These are phyloP conservation scores for Mnemiopsis leidyi DNA, from an alignment of 37 sponge, comb jelly and placozoan genomes.

Conservation along the genomic window DNA sequence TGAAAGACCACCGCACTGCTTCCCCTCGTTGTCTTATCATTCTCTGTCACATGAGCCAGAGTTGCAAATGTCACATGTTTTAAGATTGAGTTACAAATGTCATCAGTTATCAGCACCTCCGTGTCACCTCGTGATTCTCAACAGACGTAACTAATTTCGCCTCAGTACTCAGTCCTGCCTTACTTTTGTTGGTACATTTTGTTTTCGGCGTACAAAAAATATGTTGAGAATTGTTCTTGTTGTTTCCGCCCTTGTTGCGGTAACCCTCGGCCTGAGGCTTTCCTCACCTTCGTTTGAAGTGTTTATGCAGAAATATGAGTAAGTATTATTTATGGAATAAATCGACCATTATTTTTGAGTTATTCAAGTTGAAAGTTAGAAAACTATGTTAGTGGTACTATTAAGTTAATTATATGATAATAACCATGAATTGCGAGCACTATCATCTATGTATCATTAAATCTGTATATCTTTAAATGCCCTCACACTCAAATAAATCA, in stretches of 20 bases:
- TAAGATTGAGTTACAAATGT: neutral
- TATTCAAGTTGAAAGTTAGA: neutral
- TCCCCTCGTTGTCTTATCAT: too few species aligned
- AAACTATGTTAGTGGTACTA: too few species aligned
- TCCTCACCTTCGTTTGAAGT: slow-evolving; percentile 26
- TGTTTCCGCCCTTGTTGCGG: neutral
- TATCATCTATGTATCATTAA: too few species aligned
- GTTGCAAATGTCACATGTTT: neutral
- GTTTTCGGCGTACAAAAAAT: neutral
- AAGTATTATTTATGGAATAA: too few species aligned
- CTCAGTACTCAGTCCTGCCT: neutral
- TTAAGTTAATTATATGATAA: too few species aligned
- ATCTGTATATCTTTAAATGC: too few species aligned
- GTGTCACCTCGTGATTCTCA: neutral
- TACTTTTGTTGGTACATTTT: neutral
- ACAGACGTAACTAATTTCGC: neutral
- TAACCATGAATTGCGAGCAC: too few species aligned
- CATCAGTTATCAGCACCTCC: neutral
- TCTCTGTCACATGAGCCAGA: too few species aligned
- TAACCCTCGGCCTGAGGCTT: neutral
- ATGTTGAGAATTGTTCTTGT: slow-evolving; percentile 21
- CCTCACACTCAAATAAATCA: too few species aligned
- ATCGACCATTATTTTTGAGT: neutral
- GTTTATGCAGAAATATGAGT: slow-evolving; percentile 20
- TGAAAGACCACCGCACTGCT: too few species aligned